Conservation (phyloP, 2,888 invertebrate genomes). For the Carcina quercana region DNA sequence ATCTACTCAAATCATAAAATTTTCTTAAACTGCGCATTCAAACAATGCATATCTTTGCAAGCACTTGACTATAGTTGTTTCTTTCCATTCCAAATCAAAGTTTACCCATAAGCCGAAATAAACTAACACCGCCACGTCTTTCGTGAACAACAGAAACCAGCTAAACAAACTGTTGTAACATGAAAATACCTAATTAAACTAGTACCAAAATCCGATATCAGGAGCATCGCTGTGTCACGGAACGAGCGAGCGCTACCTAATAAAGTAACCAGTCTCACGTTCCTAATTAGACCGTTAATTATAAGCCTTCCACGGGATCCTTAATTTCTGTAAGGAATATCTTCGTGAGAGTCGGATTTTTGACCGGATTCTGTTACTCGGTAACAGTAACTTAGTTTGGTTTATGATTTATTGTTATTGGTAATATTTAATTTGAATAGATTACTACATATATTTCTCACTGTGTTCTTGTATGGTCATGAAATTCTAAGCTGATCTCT, state of each 20-base stretch:
- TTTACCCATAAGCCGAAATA: too few species aligned
- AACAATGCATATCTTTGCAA: too few species aligned
- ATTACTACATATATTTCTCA: too few species aligned
- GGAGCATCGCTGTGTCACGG: constrained; percentile 51
- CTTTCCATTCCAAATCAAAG: too few species aligned
- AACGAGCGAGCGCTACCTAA: constrained; percentile 53
- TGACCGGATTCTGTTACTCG: constrained; percentile 57
- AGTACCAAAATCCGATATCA: constrained; percentile 69
- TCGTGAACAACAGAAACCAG: too few species aligned
- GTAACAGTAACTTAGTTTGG: constrained; percentile 29
- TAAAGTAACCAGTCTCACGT: constrained; percentile 66
- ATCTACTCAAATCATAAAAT: too few species aligned
- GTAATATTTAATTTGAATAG: too few species aligned
- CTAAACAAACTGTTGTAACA: constrained; percentile 30
- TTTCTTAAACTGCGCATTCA: too few species aligned
- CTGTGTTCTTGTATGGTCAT: too few species aligned
- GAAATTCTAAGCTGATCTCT: too few species aligned
- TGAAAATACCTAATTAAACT: constrained; percentile 65
- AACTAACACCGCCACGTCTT: too few species aligned
- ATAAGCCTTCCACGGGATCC: constrained; percentile 67
- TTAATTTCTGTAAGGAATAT: constrained; percentile 66
- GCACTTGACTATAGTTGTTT: too few species aligned
- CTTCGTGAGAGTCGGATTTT: constrained; percentile 45
- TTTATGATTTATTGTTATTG: constrained; percentile 18
- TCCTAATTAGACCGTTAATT: constrained; percentile 71